A percentile compares a stretch with the other conserved stretches of the same genome.
These are phyloP conservation scores for Zoanthus sansibaricus DNA, from an alignment of 92 coral and sea anemone species.

Conservation along the genomic window DNA sequence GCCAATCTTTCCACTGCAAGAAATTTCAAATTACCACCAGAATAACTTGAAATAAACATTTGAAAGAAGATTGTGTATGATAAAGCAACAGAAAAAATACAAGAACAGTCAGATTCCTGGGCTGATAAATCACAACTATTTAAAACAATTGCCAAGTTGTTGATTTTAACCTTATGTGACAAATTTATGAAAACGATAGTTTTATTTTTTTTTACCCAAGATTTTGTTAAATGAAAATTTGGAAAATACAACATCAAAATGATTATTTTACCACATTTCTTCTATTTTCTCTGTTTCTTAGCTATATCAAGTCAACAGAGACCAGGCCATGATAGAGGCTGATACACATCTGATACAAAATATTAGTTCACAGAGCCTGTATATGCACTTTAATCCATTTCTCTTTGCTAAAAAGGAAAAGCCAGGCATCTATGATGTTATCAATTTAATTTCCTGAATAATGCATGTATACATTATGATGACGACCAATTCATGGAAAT, in stretches of 20 bases:
- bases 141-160: neutral
- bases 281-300: neutral
- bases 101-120: neutral
- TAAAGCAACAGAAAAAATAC: constrained; percentile 22
- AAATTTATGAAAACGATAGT: neutral
- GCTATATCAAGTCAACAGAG: neutral
- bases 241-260: neutral
- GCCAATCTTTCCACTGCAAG: neutral
- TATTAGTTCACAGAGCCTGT: too few relatives aligned
- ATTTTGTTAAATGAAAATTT: neutral
- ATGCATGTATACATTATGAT: too few relatives aligned
- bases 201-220: neutral
- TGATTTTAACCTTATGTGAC: neutral
- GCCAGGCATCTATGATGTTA: too few relatives aligned
- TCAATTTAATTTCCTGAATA: too few relatives aligned
- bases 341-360: neutral
- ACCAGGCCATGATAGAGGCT: neutral
- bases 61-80: neutral
- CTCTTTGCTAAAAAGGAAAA: too few relatives aligned
- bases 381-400: too few relatives aligned
- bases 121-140: neutral
- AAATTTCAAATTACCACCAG: constrained; percentile 3
- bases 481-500: too few relatives aligned
- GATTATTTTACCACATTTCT: neutral
- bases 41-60: neutral